phyloP scores from a whole-genome alignment of 2,113 vertebrate species.

The Ascaphus truei region DNA sequence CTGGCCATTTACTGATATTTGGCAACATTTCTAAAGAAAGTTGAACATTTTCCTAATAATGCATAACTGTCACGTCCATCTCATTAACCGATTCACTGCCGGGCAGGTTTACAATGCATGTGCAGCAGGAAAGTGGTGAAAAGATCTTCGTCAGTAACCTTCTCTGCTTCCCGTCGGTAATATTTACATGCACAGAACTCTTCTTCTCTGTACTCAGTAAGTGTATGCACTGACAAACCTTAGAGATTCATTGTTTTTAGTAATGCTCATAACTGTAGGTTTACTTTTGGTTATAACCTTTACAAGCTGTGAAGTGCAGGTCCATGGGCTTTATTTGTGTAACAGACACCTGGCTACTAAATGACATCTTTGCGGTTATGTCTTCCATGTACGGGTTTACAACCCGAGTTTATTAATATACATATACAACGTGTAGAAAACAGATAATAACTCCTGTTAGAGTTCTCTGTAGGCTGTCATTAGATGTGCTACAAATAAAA shows the following conservation, averaged over 20 bases:
- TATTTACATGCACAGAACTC: no score
- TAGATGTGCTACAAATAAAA: slow-evolving; percentile 10
- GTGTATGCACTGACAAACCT: neutral
- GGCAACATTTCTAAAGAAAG: no score
- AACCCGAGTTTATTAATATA: slow-evolving; percentile 1
- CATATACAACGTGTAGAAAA: neutral
- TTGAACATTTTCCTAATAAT: no score
- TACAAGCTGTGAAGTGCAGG: slow-evolving; percentile 24
- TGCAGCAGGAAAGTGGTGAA: no score
- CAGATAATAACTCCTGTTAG: neutral
- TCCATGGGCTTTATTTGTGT: slow-evolving; percentile 9
- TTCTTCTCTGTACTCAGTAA: no score
- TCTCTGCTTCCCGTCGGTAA: no score
- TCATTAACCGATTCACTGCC: no score
- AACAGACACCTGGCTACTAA: slow-evolving; percentile 5
- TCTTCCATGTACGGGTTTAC: neutral
- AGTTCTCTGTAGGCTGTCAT: neutral
- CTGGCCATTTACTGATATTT: no score
- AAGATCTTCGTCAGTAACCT: no score
- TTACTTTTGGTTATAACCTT: neutral
- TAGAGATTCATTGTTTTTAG: neutral
- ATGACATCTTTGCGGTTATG: slow-evolving; percentile 4
- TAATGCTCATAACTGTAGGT: neutral
- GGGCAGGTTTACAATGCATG: neutral
- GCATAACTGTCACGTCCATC: no score